Conservation (phyloP, 1,140 invertebrate genomes). For the Lycorma delicatula region DNA sequence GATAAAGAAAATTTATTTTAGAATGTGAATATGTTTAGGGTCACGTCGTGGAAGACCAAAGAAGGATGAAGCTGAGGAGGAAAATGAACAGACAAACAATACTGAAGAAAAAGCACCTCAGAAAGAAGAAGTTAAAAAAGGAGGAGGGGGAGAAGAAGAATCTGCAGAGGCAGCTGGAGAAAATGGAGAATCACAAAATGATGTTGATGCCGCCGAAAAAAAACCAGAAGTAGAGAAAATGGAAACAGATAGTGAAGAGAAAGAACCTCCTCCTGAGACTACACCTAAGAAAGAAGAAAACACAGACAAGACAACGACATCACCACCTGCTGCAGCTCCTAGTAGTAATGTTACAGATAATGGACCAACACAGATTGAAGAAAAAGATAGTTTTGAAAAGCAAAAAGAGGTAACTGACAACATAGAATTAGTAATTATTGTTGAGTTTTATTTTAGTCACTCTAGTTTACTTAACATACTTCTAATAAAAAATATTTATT, state of each 20-base stretch:
- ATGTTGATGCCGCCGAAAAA: not conserved
- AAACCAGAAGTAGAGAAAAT: not conserved
- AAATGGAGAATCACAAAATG: not conserved
- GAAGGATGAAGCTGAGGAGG: not conserved
- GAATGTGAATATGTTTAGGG: no score
- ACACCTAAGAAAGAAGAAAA: not conserved
- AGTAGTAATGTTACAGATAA: no score
- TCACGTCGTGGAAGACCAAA: not conserved
- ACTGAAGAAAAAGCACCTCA: not conserved
- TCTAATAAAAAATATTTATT: no score
- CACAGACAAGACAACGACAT: not conserved
- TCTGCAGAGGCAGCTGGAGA: not conserved
- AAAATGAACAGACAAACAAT: not conserved
- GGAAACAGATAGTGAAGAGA: not conserved
- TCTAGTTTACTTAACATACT: no score
- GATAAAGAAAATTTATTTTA: no score
- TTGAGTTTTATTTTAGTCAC: no score
- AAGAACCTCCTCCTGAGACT: not conserved
- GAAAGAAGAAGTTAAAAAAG: not conserved
- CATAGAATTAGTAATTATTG: no score
- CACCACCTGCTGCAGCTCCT: no score
- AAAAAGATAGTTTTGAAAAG: no score
- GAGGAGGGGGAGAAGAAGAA: not conserved
- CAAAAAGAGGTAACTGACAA: no score
- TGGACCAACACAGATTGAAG: not conserved